Percentiles rank a stretch among this genome's conserved stretches.
These are phyloP conservation scores for Priocnemis perturbator DNA, from an alignment of 2,888 invertebrate species.

Conservation along the genomic window DNA sequence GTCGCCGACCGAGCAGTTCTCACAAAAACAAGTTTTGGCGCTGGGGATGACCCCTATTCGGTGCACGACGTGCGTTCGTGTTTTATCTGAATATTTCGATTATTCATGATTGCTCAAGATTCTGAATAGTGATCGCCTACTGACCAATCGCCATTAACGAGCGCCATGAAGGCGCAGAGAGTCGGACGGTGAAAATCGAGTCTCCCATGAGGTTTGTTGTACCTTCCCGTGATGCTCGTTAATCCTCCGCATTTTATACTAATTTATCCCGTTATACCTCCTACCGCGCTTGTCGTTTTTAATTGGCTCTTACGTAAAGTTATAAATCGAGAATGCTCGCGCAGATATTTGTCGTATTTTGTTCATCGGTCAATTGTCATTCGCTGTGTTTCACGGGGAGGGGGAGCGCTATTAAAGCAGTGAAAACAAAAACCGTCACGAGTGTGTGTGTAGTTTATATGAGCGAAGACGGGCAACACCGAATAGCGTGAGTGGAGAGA, in stretches of 20 bases:
- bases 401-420: too few species aligned
- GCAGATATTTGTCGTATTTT: slow-evolving; percentile 31
- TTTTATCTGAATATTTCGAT: slow-evolving; percentile 50
- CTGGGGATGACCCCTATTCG: slow-evolving; percentile 21
- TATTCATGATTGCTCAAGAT: slow-evolving; percentile 52
- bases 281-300: slow-evolving; percentile 46
- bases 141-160: slow-evolving; percentile 43
- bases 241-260: slow-evolving; percentile 47
- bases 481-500: too few species aligned
- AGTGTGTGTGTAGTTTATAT: too few species aligned
- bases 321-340: slow-evolving; percentile 44
- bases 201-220: slow-evolving; percentile 34
- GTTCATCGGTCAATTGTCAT: slow-evolving; percentile 25
- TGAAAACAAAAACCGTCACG: too few species aligned
- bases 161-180: slow-evolving; percentile 29
- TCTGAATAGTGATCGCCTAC: slow-evolving; percentile 21
- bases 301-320: slow-evolving; percentile 57
- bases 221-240: slow-evolving; percentile 43
- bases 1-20: slow-evolving; percentile 28
- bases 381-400: not conserved
- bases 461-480: too few species aligned
- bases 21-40: slow-evolving; percentile 42
- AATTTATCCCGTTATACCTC: slow-evolving; percentile 52
- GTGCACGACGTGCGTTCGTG: slow-evolving; percentile 34
- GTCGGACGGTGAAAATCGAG: slow-evolving; percentile 33